Conservation (phyloP, 2,797 vertebrate species). For the Cirrhinus molitorella region DNA sequence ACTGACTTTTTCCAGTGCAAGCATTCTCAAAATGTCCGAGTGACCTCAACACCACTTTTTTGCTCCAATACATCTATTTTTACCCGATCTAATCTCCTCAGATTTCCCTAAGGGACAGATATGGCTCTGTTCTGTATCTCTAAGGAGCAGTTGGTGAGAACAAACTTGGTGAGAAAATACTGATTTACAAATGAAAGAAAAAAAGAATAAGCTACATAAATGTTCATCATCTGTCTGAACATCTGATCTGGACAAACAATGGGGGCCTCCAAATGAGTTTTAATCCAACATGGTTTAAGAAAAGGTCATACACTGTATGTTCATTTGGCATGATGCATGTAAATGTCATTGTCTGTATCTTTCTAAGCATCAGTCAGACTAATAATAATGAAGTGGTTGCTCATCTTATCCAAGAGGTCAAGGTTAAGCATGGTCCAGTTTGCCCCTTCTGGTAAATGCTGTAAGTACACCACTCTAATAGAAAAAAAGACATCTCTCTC, state of each 20-base stretch:
- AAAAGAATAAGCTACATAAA: neutral
- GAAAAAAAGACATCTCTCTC: neutral
- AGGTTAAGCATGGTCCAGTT: neutral
- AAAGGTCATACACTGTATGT: neutral
- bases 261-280: neutral
- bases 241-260: neutral
- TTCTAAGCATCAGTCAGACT: neutral
- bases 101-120: neutral
- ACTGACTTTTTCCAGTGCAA: neutral
- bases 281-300: slow-evolving; percentile 5
- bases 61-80: slow-evolving; percentile 28
- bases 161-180: neutral
- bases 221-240: neutral
- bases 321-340: neutral
- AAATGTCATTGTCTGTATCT: neutral
- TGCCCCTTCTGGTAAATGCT: neutral
- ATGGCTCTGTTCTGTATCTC: slow-evolving; percentile 20
- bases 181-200: neutral
- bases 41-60: slow-evolving; percentile 5
- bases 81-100: slow-evolving; percentile 6
- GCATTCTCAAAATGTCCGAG: slow-evolving; percentile 11
- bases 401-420: neutral
- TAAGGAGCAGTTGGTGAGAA: neutral
- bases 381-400: neutral
- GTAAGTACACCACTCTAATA: neutral